phyloP scores from a whole-genome alignment of 1,140 invertebrate species.

The Triops cancriformis region DNA sequence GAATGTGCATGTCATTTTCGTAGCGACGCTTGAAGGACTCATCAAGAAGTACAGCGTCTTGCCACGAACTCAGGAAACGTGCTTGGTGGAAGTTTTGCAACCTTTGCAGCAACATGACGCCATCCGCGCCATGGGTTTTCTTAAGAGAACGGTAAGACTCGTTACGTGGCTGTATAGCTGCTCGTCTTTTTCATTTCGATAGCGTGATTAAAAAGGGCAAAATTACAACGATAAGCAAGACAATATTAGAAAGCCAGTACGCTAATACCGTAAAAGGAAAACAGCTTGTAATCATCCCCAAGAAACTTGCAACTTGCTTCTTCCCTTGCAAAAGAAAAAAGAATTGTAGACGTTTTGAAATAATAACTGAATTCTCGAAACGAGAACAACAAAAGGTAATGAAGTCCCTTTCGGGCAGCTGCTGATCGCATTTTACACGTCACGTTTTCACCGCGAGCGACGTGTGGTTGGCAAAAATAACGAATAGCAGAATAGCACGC shows the following conservation, averaged over 20 bases:
- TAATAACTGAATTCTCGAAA: too few relatives aligned
- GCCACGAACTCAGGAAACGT: constrained; percentile 58
- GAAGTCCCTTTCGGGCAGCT: too few relatives aligned
- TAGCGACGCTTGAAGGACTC: constrained; percentile 61
- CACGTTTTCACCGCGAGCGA: too few relatives aligned
- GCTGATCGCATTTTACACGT: too few relatives aligned
- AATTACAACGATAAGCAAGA: not conserved
- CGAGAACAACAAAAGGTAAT: too few relatives aligned
- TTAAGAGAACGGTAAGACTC: constrained; percentile 60
- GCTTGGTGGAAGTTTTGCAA: constrained; percentile 76
- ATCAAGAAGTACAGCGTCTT: constrained; percentile 73
- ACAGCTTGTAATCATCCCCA: too few relatives aligned
- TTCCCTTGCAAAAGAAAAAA: too few relatives aligned
- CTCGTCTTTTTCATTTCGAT: not conserved
- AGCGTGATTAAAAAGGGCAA: not conserved
- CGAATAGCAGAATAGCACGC: too few relatives aligned
- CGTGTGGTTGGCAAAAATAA: constrained; percentile 31
- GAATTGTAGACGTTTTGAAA: too few relatives aligned
- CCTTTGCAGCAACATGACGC: constrained; percentile 48
- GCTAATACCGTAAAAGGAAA: too few relatives aligned
- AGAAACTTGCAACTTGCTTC: too few relatives aligned
- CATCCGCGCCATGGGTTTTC: constrained; percentile 62
- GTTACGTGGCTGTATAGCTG: not conserved
- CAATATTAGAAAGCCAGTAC: too few relatives aligned
- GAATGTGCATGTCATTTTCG: constrained; percentile 62